Percentiles rank a stretch among this genome's conserved stretches.
These are phyloP conservation scores for Tinea semifulvella DNA, from an alignment of 2,888 invertebrate genomes.

Conservation along the genomic window DNA sequence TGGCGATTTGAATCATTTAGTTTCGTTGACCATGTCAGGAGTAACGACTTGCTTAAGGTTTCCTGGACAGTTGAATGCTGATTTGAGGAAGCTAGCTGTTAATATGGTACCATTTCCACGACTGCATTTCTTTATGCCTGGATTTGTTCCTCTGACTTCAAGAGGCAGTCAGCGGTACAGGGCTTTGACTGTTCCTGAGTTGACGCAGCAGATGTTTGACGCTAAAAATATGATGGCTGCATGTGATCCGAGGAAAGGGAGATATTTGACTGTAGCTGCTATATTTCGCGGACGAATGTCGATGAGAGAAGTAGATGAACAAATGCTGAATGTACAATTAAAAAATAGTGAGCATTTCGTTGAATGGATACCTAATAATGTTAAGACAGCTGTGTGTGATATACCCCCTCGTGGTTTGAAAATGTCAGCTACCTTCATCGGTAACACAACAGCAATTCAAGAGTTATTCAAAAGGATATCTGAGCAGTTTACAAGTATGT, in stretches of 20 bases:
- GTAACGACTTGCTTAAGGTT: constrained; percentile 82
- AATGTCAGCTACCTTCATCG: constrained; percentile 90
- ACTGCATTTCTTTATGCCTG: constrained; percentile 66
- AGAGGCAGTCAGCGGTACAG: constrained; percentile 89
- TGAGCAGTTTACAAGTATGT: constrained; percentile 92
- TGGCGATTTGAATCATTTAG: constrained; percentile 83
- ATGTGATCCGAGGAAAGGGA: constrained; percentile 89
- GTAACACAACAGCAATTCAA: constrained; percentile 87
- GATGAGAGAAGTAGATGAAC: constrained; percentile 91
- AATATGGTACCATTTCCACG: constrained; percentile 73
- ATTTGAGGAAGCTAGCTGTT: constrained; percentile 51
- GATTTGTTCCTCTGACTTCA: constrained; percentile 74
- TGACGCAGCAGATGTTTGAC: constrained; percentile 72
- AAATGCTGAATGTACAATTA: constrained; percentile 79
- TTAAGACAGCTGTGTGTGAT: constrained; percentile 84
- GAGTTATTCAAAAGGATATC: constrained; percentile 87
- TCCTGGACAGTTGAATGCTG: constrained; percentile 58
- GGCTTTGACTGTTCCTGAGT: constrained; percentile 87
- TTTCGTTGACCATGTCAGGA: constrained; percentile 86
- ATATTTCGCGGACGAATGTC: constrained; percentile 92
- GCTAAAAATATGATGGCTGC: constrained; percentile 89
- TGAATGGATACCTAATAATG: constrained; percentile 83
- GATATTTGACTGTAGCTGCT: constrained; percentile 89
- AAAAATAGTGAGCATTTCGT: constrained; percentile 82
- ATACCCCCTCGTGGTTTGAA: constrained; percentile 79